Evolutionary conservation across 1,140 invertebrate species (phyloP), one percentile per base, ranked within the genome.

Genomic region (Lepidurus couesii): DNA sequence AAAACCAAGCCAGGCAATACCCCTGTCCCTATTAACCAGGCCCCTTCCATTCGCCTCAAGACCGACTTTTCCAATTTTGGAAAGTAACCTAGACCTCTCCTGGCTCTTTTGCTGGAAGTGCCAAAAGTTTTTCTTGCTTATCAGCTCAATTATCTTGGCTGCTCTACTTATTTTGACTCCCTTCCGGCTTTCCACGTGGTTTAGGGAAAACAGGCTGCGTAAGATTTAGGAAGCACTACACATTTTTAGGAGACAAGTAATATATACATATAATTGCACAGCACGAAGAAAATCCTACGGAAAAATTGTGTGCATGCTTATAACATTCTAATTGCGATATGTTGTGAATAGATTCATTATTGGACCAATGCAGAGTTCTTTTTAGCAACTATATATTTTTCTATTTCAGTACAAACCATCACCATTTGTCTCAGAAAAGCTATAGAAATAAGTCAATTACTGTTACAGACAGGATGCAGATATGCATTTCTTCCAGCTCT

Each of bases 31-130:
- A 21, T 65, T 65, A 65, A 86, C 76, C 89, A 90, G 82, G 86
- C 89, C 75, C 92, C 93, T 75, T 92, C 94, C 10, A 98, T 98
- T 82, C 95, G 96, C 85, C 88, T 98, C 74, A 98, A 97, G 89
- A 98, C 95, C 21, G 94, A 97, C 86, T 98, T 98, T 84, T 95
- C 95, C 82, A 96, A 98, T 87, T 98, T 95, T 79, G 80, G 73
- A n/a, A 73, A 78, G 42, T 78, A 44, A 45, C 26, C 13, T 7
- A n/a, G 9, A 16, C 8, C 11, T 21, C 26, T 75, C 42, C 13
- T 26, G 43, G 45, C 1, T n/a, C 43, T 78, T 74, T 13, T 78
- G 1, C 13, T 75, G 53, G 65, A 79, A 47, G 75, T 79, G 13
- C 53, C 21, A 75, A 24, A 47, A 44, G 42, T 75, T 42, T 75